phyloP scores from a whole-genome alignment of 2,113 vertebrate genomes.

The Crotalus horridus region DNA sequence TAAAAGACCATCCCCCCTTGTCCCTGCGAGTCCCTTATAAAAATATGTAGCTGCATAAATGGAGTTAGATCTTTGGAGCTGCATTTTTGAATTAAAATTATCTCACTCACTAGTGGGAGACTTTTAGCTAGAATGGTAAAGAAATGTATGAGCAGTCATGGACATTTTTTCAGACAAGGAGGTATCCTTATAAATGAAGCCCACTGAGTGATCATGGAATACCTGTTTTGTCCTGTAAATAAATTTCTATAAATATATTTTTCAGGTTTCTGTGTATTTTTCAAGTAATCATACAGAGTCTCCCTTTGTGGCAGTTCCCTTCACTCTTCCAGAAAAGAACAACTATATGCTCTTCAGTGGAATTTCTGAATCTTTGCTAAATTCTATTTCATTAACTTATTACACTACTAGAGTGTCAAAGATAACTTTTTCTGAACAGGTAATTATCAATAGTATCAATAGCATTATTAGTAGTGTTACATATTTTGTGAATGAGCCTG shows the following conservation, averaged over 20 bases:
- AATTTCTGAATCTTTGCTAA: slow-evolving; percentile 62
- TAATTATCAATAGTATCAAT: slow-evolving; percentile 35
- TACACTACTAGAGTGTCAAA: slow-evolving; percentile 57
- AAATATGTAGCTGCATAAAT: not conserved
- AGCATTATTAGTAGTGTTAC: not conserved
- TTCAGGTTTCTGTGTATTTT: slow-evolving; percentile 62
- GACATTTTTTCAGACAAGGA: not conserved
- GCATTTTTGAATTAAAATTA: not conserved
- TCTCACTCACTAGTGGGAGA: not conserved
- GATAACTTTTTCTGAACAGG: slow-evolving; percentile 49
- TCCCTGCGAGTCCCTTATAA: not conserved
- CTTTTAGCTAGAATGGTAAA: not conserved
- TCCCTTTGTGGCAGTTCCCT: slow-evolving; percentile 47
- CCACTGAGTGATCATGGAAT: not conserved
- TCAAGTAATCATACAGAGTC: slow-evolving; percentile 49
- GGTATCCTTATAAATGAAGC: not conserved
- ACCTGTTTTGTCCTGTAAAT: not conserved
- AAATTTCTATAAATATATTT: slow-evolving; percentile 10
- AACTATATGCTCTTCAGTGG: slow-evolving; percentile 63
- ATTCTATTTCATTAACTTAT: slow-evolving; percentile 63
- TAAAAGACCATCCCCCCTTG: not conserved
- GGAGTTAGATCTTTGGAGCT: not conserved
- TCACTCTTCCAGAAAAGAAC: slow-evolving; percentile 44
- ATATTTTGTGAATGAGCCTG: not conserved
- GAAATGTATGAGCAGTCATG: not conserved